Evolutionary conservation across 2,113 vertebrate genomes (phyloP), one percentile per base, ranked within the genome.

Genomic region (Ctenodactylus gundi): DNA sequence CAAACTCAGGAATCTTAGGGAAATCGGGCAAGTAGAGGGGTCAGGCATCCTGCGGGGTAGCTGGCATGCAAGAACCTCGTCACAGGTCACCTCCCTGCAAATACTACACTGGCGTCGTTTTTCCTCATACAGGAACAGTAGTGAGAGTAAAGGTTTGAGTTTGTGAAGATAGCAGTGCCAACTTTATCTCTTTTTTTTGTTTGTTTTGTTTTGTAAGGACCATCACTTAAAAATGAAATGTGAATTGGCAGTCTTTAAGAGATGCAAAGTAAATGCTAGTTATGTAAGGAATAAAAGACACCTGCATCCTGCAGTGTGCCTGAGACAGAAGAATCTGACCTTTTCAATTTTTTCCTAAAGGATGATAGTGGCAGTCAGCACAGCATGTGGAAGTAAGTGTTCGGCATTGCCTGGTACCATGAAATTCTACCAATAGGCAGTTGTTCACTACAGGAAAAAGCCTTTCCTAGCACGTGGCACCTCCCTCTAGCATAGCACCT

Each of bases 61-160:
- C n/a, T n/a, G n/a, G n/a, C n/a, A n/a, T n/a, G n/a, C n/a, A n/a
- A n/a, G n/a, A n/a, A n/a, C n/a, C n/a, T n/a, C n/a, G n/a, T n/a
- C n/a, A n/a, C n/a, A n/a, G n/a, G n/a, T n/a, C n/a, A 86, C 97
- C 96, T 97, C 57, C 29, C 62, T 21, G 81, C 93, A 96, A 92
- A 80, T 94, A 57, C 95, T 87, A 95, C 96, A 94, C 96, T 97
- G 97, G 97, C 96, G 86, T 92, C 96, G 86, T 92, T 97, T 97
- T 97, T 84, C 93, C 68, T 86, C 8, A 34, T 1, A 0, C 89
- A 94, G 97, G 97, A 97, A 93, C 92, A 88, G 91, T 93, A 91
- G 95, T 93, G 96, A 93, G 96, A 97, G 88, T 81, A 90, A 95
- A 92, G 93, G 41, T 72, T 83, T 81, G 88, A 94, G 31, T 94